Base-by-base conservation (phyloP, 2,797 vertebrate species). In the Microctenopoma stevenorrisi region DNA sequence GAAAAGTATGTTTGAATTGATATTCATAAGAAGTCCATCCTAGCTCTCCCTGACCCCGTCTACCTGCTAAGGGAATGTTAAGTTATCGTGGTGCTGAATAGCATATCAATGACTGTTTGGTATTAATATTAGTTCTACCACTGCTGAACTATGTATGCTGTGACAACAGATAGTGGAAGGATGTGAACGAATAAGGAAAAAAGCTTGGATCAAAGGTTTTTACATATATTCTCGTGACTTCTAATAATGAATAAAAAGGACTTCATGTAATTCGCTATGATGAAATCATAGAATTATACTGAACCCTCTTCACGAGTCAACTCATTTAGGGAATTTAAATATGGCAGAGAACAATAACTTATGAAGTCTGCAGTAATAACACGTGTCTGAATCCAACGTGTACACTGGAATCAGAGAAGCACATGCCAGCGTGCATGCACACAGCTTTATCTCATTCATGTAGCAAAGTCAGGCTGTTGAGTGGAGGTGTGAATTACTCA, bases 401-500 rank as follows among this genome's bases (percentile, higher is more conserved):
- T 35, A 15, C 26, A 42, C 25, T 25, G 30, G 16, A 26, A 46
- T 22, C 37, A 18, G 11, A 28, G 28, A 22, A 18, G 22, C 35
- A 42, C 25, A 47, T 47, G 52, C 18, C 10, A 14, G 13, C 37
- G 48, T 18, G 8, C 64, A 48, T 33, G 47, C 44, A 54, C 30
- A 16, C 8, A 5, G 30, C 30, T 65, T 76, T 65, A 57, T 72
- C 63, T 78, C 65, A 76, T 78, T 84, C 61, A 70, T 68, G 72
- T 82, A 72, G 84, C 72, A 85, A 75, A 72, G 65, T 80, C 75
- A 76, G 76, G 68, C 76, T 81, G 83, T 81, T 85, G 83, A 87
- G 86, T 50, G 62, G 68, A 87, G 83, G 88, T 87, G 86, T 90
- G 86, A 88, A 92, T 93, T 92, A 90, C 74, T 52, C 83, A 86